Evolutionary conservation across 2,113 vertebrate genomes (phyloP), one percentile per base, ranked within the genome.

Genomic region (Trogon surrucura): DNA sequence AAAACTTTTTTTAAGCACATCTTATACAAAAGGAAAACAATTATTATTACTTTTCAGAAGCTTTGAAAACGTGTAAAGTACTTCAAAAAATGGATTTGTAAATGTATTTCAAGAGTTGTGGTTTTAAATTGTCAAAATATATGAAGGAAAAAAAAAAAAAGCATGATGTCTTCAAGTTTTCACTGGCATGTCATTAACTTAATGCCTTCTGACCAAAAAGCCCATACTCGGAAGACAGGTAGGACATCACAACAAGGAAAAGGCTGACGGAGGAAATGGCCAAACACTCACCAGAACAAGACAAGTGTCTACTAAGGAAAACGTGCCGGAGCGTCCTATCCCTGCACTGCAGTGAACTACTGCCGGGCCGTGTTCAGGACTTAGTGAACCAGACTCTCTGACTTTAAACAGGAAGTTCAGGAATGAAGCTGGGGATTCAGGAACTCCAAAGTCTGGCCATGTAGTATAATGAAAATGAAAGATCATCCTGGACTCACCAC

Each of bases 361-460:
- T 0, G 98, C 98, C 48, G 99, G 99, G 21, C 99, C 99, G 0
- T 99, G 98, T 7, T 99, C 98, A 1, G 98, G 85, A 62, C 94
- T 98, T 77, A 99, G 93, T 1, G 99, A 99, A 29, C 99, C 98
- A 20, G 99, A 99, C 69, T 99, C 98, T 84, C 99, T 98, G 64
- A 99, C 99, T 98, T 99, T 99, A 94, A 99, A 99, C 94, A 99
- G 98, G 97, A 99, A 99, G 95, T 99, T 99, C 92, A 99, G 99
- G 97, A 99, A 99, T 67, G 99, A 99, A 91, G 99, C 99, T 17
- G 99, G 99, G 80, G 99, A 99, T 94, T 99, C 99, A 44, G 99
- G 99, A 91, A 99, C 99, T 61, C 99, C 99, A n/a, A 99, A 99
- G 97, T 99, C 99, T 89, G 99, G 99, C 99, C 99, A 99, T 3